Base-by-base conservation (phyloP, 2,888 invertebrate genomes). In the Cremastinae sp. region DNA sequence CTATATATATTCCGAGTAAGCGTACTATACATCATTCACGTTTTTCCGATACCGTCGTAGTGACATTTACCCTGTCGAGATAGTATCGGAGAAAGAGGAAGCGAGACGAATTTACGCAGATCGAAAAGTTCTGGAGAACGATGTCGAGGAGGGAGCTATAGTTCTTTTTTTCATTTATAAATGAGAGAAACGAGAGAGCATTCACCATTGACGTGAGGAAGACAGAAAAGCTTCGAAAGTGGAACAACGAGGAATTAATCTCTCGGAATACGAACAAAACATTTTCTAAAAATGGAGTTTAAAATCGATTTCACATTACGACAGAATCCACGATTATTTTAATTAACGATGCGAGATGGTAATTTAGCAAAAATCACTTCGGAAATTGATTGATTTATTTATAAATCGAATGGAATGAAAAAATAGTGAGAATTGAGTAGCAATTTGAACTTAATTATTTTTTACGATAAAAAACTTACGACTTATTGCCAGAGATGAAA, bases 191-290 rank as follows among this genome's bases (percentile, higher is more conserved):
- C n/a, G n/a, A n/a, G n/a, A 22, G 41, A 53, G 55, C 18, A 18
- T 45, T 35, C 56, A 35, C 49, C 64, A 72, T 64, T 72, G 71
- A 64, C 56, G 49, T 22, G 22, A 41, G 12, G 12, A 12, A 22
- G 58, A 58, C 56, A n/a, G n/a, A n/a, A n/a, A n/a, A 18, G 47
- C 47, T 55, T 64, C 64, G 39, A 58, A 72, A 73, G 43, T 59
- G 37, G 53, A 64, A 39, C 56, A 47, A 12, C 49, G 71, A 43
- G 28, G n/a, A 28, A 35, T 47, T 43, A 53, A 41, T n/a, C n/a
- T n/a, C n/a, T n/a, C n/a, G n/a, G n/a, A n/a, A n/a, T n/a, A n/a
- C n/a, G n/a, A n/a, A n/a, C n/a, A n/a, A n/a, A n/a, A n/a, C n/a
- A n/a, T n/a, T n/a, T n/a, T n/a, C n/a, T n/a, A n/a, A n/a, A n/a